phyloP scores from a whole-genome alignment of 2,797 vertebrate genomes.

The Neopelma chrysocephalum region DNA sequence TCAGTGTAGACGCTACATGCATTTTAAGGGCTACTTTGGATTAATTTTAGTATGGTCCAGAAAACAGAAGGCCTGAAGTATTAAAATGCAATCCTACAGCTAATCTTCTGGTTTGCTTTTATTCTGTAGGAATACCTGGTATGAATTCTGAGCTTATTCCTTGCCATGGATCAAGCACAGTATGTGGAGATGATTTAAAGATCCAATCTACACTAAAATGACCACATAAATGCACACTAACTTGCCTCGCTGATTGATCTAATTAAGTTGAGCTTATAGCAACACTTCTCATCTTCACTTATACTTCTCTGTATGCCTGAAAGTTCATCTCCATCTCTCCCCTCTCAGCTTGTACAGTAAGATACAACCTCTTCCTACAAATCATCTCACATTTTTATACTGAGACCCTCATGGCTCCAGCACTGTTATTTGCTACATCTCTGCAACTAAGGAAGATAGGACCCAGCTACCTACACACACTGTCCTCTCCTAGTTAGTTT shows the following conservation, averaged over 20 bases:
- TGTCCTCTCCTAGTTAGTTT: neutral
- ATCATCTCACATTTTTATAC: neutral
- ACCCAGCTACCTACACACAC: neutral
- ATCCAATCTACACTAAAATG: neutral
- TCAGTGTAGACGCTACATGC: neutral
- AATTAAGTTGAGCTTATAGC: neutral
- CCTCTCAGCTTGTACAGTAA: neutral
- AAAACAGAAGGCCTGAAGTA: neutral
- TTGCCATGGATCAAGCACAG: neutral
- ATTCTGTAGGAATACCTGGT: neutral
- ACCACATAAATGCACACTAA: neutral
- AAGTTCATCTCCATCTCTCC: neutral
- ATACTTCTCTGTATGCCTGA: neutral
- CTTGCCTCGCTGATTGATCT: neutral
- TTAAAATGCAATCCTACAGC: neutral
- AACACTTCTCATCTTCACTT: neutral
- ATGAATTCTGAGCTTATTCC: neutral
- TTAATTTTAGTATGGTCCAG: neutral
- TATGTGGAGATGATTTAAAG: neutral
- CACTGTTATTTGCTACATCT: neutral
- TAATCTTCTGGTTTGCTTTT: neutral
- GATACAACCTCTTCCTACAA: neutral
- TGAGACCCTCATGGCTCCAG: neutral
- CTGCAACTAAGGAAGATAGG: neutral
- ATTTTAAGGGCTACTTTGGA: neutral